Conservation (phyloP, 2,113 vertebrate species). For the Melanocharis versteri region DNA sequence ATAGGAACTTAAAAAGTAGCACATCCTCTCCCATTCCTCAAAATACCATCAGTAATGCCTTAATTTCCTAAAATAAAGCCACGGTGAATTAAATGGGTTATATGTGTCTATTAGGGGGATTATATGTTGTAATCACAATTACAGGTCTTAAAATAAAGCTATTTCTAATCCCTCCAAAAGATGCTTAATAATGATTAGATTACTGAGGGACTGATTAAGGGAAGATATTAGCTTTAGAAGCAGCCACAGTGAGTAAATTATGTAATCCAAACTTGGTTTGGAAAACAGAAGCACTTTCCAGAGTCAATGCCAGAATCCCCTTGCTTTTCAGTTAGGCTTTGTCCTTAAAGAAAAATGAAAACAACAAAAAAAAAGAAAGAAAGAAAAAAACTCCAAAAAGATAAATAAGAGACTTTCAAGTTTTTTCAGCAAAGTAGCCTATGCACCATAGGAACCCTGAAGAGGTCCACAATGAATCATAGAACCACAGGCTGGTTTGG, state of each 20-base stretch:
- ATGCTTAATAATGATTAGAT: slow-evolving; percentile 60
- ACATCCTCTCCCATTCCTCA: background rate
- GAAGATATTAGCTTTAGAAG: slow-evolving; percentile 29
- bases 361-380: background rate
- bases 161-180: slow-evolving; percentile 59
- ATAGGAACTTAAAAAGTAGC: background rate
- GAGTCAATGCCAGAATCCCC: background rate
- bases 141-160: slow-evolving; percentile 61
- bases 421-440: background rate
- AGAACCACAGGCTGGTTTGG: background rate
- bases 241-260: slow-evolving; percentile 8
- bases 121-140: slow-evolving; percentile 56
- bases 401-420: background rate
- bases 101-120: slow-evolving; percentile 9
- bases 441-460: background rate
- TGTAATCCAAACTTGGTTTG: background rate
- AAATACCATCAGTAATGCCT: slow-evolving; percentile 40
- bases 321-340: background rate
- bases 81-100: background rate
- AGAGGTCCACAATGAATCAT: background rate
- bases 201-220: slow-evolving; percentile 53
- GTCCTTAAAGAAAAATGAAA: background rate
- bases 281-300: background rate
- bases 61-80: slow-evolving; percentile 49
- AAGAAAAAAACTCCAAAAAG: background rate